Base-by-base conservation (phyloP, 2,797 vertebrate genomes). In the Varecia variegata region DNA sequence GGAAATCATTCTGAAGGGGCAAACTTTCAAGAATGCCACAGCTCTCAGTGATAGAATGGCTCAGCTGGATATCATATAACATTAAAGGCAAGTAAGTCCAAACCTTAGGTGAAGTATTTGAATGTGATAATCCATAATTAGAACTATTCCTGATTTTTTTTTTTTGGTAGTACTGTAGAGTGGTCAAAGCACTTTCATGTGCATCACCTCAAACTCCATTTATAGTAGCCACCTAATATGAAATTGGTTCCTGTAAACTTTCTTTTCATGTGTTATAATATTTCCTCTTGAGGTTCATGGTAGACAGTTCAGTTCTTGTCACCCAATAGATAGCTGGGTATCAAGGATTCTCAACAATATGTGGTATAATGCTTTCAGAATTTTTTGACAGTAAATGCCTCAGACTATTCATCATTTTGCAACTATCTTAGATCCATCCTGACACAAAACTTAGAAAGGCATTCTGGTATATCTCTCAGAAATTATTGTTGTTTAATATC, bases 371-470 rank as follows among this genome's bases (percentile, higher is more conserved):
- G 82, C 54, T 96, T 92, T 93, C 62, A 83, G 77, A 93, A 83
- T 50, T 40, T 38, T 95, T 95, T 71, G 14, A 92, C 96, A 95
- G 92, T 67, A 93, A 95, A 94, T 83, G 94, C 92, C 95, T 97
- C 50, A 27, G 92, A 97, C 79, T 96, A 95, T 73, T 97, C 92
- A 96, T 96, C 85, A 95, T 95, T 96, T 97, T 82, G 88, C 54
- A 97, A 82, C 76, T 96, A 73, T 94, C 81, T 95, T 73, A 91
- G 85, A 95, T 96, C 30, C 71, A 94, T 71, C 43, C 90, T 96
- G 96, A 96, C 95, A 97, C 43, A 93, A 76, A 94, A 91, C 79
- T 84, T 96, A 96, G 79, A 93, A 95, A 97, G 88, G 91, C 58
- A 87, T 96, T 88, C 92, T 96, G 81, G 97, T 95, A 90, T 40